Percentiles rank a stretch among this genome's conserved stretches.
Evolutionary conservation across 2,888 invertebrate species (phyloP).

Genomic region (Campoplex nolae): DNA sequence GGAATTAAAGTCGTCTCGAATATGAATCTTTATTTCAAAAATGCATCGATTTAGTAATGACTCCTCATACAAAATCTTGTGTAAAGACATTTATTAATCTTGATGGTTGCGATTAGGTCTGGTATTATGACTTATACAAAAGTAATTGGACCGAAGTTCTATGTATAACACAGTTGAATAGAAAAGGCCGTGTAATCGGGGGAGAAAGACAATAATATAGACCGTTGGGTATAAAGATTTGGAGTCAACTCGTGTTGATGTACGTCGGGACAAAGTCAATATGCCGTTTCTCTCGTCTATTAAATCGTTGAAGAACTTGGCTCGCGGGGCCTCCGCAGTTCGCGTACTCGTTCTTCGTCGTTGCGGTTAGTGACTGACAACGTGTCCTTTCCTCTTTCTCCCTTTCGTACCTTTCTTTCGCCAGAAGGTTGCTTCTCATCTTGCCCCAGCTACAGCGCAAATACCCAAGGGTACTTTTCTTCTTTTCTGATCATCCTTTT

Average conservation of each 20-base stretch:
- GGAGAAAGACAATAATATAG: background rate
- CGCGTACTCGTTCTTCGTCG: slow-evolving; percentile 28
- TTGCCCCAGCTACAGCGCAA: slow-evolving; percentile 40
- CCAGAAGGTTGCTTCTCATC: slow-evolving; percentile 36
- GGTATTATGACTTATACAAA: background rate
- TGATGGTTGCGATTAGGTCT: background rate
- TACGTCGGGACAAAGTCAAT: slow-evolving; percentile 34
- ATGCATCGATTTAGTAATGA: background rate
- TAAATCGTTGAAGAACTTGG: slow-evolving; percentile 30
- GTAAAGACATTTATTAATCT: background rate
- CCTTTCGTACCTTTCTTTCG: slow-evolving; percentile 24
- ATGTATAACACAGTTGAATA: background rate
- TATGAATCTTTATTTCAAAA: no score
- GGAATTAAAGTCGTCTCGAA: no score
- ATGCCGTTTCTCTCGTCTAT: slow-evolving; percentile 33
- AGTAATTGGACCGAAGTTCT: background rate
- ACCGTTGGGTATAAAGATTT: background rate
- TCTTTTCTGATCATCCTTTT: slow-evolving; percentile 40
- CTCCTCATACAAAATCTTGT: background rate
- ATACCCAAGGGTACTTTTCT: slow-evolving; percentile 57
- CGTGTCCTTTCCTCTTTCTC: slow-evolving; percentile 53
- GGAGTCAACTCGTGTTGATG: slow-evolving; percentile 9
- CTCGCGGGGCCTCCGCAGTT: slow-evolving; percentile 7
- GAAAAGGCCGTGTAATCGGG: background rate
- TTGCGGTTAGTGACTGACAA: slow-evolving; percentile 56